These are phyloP conservation scores for Acheta domesticus DNA, from an alignment of 2,888 invertebrate species.

Conservation along the genomic window DNA sequence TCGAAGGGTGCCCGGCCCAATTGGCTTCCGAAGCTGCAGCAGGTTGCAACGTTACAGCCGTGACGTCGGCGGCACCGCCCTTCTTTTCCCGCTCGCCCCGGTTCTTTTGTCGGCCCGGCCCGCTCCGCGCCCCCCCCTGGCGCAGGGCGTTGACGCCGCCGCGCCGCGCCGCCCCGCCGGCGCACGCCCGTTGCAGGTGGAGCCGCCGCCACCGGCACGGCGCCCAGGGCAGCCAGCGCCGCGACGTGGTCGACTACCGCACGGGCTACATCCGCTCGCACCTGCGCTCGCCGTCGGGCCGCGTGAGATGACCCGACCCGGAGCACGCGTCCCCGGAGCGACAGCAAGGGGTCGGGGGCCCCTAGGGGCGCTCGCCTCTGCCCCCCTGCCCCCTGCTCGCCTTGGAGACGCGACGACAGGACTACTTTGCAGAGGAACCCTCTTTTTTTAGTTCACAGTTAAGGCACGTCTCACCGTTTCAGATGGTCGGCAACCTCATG, in stretches of 20 bases:
- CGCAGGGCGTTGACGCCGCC: too few species aligned
- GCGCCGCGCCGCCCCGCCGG: neutral
- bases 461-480: neutral
- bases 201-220: constrained; percentile 68
- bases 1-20: too few species aligned
- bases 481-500: too few species aligned
- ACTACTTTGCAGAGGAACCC: neutral
- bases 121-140: too few species aligned
- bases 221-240: constrained; percentile 53
- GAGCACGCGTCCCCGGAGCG: constrained; percentile 20
- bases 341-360: neutral
- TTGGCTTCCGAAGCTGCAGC: too few species aligned
- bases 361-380: neutral
- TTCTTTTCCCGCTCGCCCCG: too few species aligned
- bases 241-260: constrained; percentile 73
- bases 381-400: neutral
- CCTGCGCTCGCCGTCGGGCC: constrained; percentile 86
- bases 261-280: constrained; percentile 89
- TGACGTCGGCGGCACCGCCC: too few species aligned
- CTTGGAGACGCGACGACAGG: neutral
- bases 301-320: constrained; percentile 75
- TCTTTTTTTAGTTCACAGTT: neutral
- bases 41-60: too few species aligned
- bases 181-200: constrained; percentile 60
- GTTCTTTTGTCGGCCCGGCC: too few species aligned